phyloP scores from a whole-genome alignment of 2,888 invertebrate genomes.

The Dicycla oo region DNA sequence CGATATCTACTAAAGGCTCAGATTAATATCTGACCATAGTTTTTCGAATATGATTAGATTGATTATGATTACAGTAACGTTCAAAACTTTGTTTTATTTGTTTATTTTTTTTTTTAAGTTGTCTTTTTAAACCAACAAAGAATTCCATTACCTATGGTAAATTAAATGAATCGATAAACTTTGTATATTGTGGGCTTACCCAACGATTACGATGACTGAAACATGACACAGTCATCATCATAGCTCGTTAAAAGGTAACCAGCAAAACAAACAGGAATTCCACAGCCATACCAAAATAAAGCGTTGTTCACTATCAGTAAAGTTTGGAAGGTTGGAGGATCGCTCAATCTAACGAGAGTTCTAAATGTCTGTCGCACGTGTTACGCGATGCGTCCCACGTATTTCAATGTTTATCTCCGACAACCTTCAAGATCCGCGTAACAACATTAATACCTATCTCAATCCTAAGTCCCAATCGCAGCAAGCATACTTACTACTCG shows the following conservation, averaged over 20 bases:
- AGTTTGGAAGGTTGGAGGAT: background rate
- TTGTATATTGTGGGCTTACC: background rate
- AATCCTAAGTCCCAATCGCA: slow-evolving; percentile 23
- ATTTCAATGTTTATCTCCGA: slow-evolving; percentile 57
- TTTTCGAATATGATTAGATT: background rate
- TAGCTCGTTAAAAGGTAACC: slow-evolving; percentile 10
- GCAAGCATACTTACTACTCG: background rate
- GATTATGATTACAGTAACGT: background rate
- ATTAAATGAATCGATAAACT: background rate
- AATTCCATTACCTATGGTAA: background rate
- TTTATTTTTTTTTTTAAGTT: background rate
- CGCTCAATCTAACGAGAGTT: too few species aligned
- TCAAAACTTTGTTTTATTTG: background rate
- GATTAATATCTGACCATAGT: background rate
- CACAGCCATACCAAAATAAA: slow-evolving; percentile 31
- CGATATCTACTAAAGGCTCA: background rate
- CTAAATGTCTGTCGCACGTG: slow-evolving; percentile 58
- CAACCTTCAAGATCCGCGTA: slow-evolving; percentile 60
- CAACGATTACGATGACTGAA: slow-evolving; percentile 6
- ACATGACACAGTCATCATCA: background rate
- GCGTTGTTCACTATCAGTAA: slow-evolving; percentile 29
- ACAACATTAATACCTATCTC: slow-evolving; percentile 29
- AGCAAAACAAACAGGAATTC: slow-evolving; percentile 4
- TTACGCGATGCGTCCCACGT: slow-evolving; percentile 46
- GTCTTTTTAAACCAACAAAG: background rate